Evolutionary conservation across 92 coral and sea anemone genomes (phyloP), one percentile per base, ranked within the genome.

Genomic region (Umimayanthus chanpuru): DNA sequence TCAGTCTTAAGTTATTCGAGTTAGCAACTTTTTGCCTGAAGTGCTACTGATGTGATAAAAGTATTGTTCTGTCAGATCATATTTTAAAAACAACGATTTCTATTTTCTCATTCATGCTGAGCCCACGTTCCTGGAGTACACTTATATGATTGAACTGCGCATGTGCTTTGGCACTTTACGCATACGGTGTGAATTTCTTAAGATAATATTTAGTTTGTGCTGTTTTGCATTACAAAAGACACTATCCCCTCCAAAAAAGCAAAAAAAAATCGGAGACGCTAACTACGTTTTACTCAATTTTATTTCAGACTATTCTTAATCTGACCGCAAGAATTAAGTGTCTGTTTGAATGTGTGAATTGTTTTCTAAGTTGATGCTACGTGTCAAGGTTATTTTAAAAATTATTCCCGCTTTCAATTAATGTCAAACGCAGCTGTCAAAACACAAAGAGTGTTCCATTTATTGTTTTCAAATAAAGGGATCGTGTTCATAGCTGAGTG

Each of bases 331-430:
- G 58, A 53, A 12, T 0, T 2, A 53, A 53, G 58, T 1, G 20
- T 11, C 3, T 53, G 20, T 53, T 53, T 53, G 12, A 53, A 53
- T 12, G 14, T 53, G 58, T 53, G 18, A 53, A 53, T 53, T 53
- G 20, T 14, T 53, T 12, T 53, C 58, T 53, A 12, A 14, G 58
- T 53, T 53, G 58, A 11, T 53, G 58, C 20, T 53, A 11, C 20
- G 58, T 53, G 79, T 32, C 49, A 28, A 74, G 28, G 7, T 77
- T 64, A 1, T 39, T 66, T 14, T 10, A 77, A 66, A 44, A 47
- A 18, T 78, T 18, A 53, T 66, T 76, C 71, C 92, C 79, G 66
- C 44, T 8, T 74, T 74, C 26, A 5, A 5, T 61, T 61, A 53
- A 15, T 61, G 7, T 20, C 26, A 61, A 61, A 61, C 68, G 5